These are phyloP conservation scores for Neria commutata DNA, from an alignment of 2,888 invertebrate genomes.

Conservation along the genomic window DNA sequence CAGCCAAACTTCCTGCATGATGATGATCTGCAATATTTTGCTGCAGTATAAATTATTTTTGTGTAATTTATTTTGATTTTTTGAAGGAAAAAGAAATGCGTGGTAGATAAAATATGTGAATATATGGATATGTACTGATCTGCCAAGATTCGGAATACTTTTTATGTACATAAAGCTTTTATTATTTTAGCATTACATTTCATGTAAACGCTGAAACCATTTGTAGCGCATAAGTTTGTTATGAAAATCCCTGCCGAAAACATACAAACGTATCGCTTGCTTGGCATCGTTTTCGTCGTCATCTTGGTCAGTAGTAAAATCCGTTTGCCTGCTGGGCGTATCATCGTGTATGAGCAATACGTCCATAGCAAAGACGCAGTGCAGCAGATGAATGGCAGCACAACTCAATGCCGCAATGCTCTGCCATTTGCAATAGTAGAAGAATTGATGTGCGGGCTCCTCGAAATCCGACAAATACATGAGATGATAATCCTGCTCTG, in stretches of 20 bases:
- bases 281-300: background rate
- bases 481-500: conserved; percentile 45
- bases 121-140: too few species aligned
- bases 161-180: too few species aligned
- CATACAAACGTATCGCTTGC: background rate
- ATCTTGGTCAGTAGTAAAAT: background rate
- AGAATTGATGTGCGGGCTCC: conserved; percentile 41
- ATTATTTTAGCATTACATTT: too few species aligned
- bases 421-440: conserved; percentile 43
- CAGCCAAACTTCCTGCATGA: conserved; percentile 48
- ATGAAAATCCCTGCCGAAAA: too few species aligned
- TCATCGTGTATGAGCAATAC: conserved; percentile 15
- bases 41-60: too few species aligned
- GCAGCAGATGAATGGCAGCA: conserved; percentile 42
- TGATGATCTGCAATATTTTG: too few species aligned
- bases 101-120: too few species aligned
- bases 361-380: conserved; percentile 45
- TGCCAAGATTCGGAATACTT: too few species aligned
- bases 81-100: too few species aligned
- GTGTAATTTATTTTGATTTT: too few species aligned
- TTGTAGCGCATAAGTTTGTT: too few species aligned
- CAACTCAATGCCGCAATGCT: conserved; percentile 41
- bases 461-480: conserved; percentile 39
- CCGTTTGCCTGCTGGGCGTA: background rate
- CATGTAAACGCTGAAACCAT: too few species aligned